These are phyloP conservation scores for Himalopsyche tibetana DNA, from an alignment of 2,888 invertebrate species.

Conservation along the genomic window DNA sequence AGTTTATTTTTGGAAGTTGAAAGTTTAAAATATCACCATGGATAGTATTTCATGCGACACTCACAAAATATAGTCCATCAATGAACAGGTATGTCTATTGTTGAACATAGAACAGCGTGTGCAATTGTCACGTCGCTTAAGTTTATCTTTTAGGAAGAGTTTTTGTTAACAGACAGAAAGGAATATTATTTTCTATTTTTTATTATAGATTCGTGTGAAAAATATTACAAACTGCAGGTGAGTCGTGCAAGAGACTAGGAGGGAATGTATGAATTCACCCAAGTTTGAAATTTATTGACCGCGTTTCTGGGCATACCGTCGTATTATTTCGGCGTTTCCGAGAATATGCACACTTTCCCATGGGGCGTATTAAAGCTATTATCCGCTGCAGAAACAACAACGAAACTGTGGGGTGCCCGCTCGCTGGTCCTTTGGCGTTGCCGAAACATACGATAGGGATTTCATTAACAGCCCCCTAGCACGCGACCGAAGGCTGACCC, in stretches of 20 bases:
- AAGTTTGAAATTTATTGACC: neutral
- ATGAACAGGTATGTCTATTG: too few species aligned
- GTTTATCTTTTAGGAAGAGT: too few species aligned
- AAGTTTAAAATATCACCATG: too few species aligned
- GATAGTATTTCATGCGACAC: too few species aligned
- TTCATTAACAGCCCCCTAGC: constrained; percentile 9
- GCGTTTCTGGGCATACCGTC: neutral
- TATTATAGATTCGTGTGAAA: neutral
- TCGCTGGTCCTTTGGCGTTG: neutral
- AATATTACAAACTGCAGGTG: neutral
- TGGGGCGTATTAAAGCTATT: neutral
- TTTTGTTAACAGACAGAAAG: too few species aligned
- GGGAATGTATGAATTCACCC: neutral
- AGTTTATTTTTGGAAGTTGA: too few species aligned
- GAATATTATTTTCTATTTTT: too few species aligned
- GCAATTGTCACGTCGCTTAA: too few species aligned
- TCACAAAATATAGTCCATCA: too few species aligned
- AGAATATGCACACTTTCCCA: constrained; percentile 1
- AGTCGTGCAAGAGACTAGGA: neutral
- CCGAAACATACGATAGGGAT: constrained; percentile 15
- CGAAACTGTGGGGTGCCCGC: neutral
- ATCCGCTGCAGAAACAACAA: constrained; percentile 24
- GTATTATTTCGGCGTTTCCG: neutral
- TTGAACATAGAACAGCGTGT: too few species aligned
- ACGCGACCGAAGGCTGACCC: constrained; percentile 28